Percentiles rank a stretch among this genome's conserved stretches.
Evolutionary conservation across 2,113 vertebrate species (phyloP).

Genomic region (Aleadryas rufinucha): DNA sequence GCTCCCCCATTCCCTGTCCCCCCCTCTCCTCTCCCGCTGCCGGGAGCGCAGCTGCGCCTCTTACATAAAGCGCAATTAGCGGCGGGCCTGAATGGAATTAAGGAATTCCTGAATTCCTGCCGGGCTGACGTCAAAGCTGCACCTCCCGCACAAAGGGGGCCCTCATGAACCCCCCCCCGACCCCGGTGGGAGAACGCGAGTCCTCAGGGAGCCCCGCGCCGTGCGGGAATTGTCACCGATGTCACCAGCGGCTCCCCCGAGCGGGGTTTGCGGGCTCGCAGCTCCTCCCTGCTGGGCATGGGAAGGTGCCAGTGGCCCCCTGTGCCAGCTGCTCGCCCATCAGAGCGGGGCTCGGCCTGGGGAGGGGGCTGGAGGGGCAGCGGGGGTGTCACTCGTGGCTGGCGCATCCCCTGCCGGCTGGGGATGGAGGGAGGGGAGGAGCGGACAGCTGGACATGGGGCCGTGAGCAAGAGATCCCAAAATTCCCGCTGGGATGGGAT

Average conservation of each 20-base stretch:
- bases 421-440: not conserved
- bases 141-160: constrained; percentile 51
- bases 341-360: not conserved
- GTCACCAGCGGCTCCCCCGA: not conserved
- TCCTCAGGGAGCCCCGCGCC: constrained; percentile 33
- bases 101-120: constrained; percentile 70
- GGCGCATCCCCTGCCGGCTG: rapidly evolving
- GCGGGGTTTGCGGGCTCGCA: not conserved
- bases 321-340: not conserved
- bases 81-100: constrained; percentile 46
- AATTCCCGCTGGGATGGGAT: not conserved
- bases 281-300: not conserved
- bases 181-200: not conserved
- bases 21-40: not conserved
- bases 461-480: rapidly evolving
- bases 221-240: not conserved
- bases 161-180: not conserved
- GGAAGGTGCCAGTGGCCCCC: not conserved
- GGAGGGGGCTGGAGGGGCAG: not conserved
- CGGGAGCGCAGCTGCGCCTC: constrained; percentile 37
- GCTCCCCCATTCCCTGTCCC: not conserved
- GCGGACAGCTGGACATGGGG: not conserved
- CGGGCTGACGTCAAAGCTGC: constrained; percentile 63
- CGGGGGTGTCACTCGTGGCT: rapidly evolving
- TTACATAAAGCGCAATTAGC: constrained; percentile 66